Conservation (phyloP, 1,140 invertebrate species). For the Temnothorax longispinosus region DNA sequence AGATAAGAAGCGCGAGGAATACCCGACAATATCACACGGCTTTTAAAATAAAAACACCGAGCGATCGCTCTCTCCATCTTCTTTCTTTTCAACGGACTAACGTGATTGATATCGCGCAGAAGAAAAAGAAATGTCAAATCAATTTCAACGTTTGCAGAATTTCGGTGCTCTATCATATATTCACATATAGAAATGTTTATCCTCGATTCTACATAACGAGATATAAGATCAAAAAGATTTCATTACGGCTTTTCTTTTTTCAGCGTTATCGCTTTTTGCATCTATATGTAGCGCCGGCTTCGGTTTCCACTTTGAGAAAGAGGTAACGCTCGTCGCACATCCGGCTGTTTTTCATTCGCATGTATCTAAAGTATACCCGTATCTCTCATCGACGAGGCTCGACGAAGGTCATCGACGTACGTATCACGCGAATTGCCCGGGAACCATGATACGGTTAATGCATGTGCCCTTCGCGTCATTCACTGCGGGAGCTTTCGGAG, state of each 20-base stretch:
- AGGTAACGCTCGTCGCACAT: too few species aligned
- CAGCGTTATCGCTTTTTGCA: too few species aligned
- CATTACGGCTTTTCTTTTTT: too few species aligned
- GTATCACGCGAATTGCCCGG: too few species aligned
- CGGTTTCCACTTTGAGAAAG: too few species aligned
- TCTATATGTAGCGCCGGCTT: too few species aligned
- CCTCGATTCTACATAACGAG: background rate
- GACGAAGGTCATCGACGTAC: too few species aligned
- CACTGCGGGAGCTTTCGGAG: slow-evolving; percentile 29
- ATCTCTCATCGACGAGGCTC: too few species aligned
- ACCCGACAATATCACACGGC: slow-evolving; percentile 1
- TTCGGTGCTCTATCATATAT: too few species aligned
- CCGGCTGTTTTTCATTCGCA: too few species aligned
- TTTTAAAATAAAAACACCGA: background rate
- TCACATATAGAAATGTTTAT: background rate
- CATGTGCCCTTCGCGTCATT: slow-evolving; percentile 70
- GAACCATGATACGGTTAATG: slow-evolving; percentile 18
- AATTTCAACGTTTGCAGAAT: background rate
- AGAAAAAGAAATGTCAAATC: too few species aligned
- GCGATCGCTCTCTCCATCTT: background rate
- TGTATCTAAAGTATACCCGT: too few species aligned
- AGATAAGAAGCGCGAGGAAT: background rate
- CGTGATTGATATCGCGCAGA: background rate
- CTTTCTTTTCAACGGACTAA: background rate
- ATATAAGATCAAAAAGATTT: background rate